Base-by-base conservation (phyloP, 2,113 vertebrate species). In the Mesocricetus auratus region DNA sequence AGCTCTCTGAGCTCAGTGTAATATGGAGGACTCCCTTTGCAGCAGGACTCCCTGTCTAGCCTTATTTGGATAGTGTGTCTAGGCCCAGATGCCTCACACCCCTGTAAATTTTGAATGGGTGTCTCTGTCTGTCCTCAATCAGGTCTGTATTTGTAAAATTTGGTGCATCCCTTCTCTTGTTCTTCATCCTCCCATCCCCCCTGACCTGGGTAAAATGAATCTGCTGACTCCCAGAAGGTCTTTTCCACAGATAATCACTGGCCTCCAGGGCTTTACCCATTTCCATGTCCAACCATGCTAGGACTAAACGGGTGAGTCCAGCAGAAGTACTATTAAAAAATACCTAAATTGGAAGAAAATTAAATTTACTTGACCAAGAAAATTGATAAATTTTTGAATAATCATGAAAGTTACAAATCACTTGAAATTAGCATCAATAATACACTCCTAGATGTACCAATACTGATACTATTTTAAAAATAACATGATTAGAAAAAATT, bases 291-390 rank as follows among this genome's bases (percentile, higher is more conserved):
- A 73, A 39, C 19, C 69, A 73, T n/a, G n/a, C n/a, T 73, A 19
- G 69, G n/a, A 21, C 19, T 19, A 73, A 73, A 73, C 19, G n/a
- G 36, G 17, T 21, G 9, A 39, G 19, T 36, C 68, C 36, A 39
- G 7, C 36, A 71, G 36, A 96, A 71, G 69, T 96, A n/a, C 12
- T 92, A 33, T 64, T 83, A 94, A 71, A 47, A 39, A 86, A 96
- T 68, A 42, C 42, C 50, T 10, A 78, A 60, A 39, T 62, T 24
- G 2, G 11, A 81, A 77, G 68, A 66, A 47, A 90, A 10, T 50
- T 60, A 73, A 94, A 89, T 75, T 94, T 79, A 89, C 53, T 74
- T 94, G 29, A 87, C 16, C n/a, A 94, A 45, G 26, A 69, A 96
- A 95, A 71, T 73, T 36, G 6, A 90, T 85, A 79, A 90, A 58